Base-by-base conservation (phyloP, 2,797 vertebrate genomes). In the Urophycis tenuis region DNA sequence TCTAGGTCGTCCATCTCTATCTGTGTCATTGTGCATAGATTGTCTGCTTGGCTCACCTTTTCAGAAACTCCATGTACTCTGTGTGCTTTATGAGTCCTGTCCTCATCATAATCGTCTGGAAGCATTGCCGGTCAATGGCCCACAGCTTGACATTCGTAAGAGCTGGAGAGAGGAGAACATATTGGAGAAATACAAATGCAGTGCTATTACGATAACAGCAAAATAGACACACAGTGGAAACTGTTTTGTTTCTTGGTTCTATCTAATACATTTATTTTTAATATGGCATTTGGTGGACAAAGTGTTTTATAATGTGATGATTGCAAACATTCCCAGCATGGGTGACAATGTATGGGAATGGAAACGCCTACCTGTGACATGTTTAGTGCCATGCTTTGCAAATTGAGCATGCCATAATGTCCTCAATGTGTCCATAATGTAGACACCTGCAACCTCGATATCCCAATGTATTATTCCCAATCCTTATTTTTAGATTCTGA, bases 71-170 rank as follows among this genome's bases (percentile, higher is more conserved):
- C 92, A 93, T 94, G 78, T 94, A 92, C 83, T 94, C 92, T 0
- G 89, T 90, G 83, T 94, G 93, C 81, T 93, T 94, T 82, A 94
- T 93, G 80, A 94, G 91, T 39, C 93, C 93, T 11, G 92, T 94
- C 85, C 93, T 90, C 93, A 94, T 94, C 93, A 94, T 94, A 88
- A 94, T 94, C 30, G 93, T 93, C 82, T 94, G 93, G 82, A 94
- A 94, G 85, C 93, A 93, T 80, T 93, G 93, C 31, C 93, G 89
- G 88, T 94, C 93, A 72, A 94, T 93, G 82, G 93, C 93, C 93
- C 93, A 94, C 74, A 94, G 90, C 88, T 93, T 94, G 81, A 93
- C 91, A 71, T 92, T 91, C 70, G 91, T 92, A 77, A 92, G 88
- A 73, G 92, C 92, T 92, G 87, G 0, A 69, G 7, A 84, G 81